Evolutionary conservation across 2,797 vertebrate genomes (phyloP).

Genomic region (Pseudocheirus occidentalis): DNA sequence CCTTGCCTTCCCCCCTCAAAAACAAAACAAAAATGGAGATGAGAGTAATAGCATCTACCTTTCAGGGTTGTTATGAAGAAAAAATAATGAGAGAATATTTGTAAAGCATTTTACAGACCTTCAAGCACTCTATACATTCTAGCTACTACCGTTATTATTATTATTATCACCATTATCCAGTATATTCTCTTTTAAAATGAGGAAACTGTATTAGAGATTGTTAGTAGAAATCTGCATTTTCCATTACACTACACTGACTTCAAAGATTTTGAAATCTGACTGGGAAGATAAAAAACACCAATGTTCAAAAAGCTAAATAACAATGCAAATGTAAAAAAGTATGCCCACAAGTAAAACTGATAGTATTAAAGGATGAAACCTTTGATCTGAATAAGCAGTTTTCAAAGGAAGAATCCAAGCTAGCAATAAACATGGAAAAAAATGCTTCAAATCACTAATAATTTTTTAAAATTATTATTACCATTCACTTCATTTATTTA

Average conservation of each 20-base stretch:
- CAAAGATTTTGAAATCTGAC: not conserved
- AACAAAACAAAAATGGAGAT: not conserved
- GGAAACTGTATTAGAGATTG: not conserved
- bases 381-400: not conserved
- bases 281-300: not conserved
- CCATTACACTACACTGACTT: not conserved
- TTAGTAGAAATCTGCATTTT: not conserved
- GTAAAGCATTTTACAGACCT: not conserved
- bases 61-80: not conserved
- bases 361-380: not conserved
- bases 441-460: not conserved
- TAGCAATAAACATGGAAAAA: not conserved
- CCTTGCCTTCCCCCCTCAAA: too few species aligned
- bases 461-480: too few species aligned
- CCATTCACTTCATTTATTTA: too few species aligned
- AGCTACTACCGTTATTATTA: not conserved
- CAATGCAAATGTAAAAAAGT: not conserved
- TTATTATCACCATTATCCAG: not conserved
- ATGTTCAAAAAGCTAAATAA: not conserved
- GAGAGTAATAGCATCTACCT: not conserved
- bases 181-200: not conserved
- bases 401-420: not conserved
- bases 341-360: not conserved
- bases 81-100: not conserved
- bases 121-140: not conserved